Percentiles rank a stretch among this genome's conserved stretches.
These are phyloP conservation scores for Vicugna pacos DNA, from an alignment of 2,113 vertebrate genomes.

Conservation along the genomic window DNA sequence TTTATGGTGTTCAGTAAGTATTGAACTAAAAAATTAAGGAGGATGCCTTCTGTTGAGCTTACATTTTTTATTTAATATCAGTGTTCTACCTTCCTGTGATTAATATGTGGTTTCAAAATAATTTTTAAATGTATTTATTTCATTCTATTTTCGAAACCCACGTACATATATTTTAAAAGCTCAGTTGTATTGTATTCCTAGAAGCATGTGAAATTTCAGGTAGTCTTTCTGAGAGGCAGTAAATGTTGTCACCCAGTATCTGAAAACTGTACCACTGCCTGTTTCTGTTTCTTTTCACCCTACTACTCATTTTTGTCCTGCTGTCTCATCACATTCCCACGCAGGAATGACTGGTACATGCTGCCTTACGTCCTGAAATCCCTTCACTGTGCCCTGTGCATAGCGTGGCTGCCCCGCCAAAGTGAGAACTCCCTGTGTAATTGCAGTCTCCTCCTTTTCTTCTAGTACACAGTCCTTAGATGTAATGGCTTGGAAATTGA, in stretches of 20 bases:
- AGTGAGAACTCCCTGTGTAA: neutral
- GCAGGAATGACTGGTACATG: neutral
- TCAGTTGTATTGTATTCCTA: neutral
- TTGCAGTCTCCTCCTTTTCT: neutral
- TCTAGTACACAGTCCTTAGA: neutral
- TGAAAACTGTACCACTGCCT: neutral
- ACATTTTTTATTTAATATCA: neutral
- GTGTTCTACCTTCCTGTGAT: neutral
- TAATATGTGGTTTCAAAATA: neutral
- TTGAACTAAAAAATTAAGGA: constrained; percentile 17
- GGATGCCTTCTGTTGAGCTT: neutral
- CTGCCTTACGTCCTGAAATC: neutral
- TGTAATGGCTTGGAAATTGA: constrained; percentile 6
- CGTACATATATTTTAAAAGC: neutral
- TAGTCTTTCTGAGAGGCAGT: neutral
- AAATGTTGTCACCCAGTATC: neutral
- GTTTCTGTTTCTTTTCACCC: neutral
- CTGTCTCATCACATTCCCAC: neutral
- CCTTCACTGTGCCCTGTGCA: neutral
- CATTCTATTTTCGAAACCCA: neutral
- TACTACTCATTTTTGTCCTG: neutral
- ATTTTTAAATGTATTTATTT: neutral
- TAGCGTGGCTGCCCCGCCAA: neutral
- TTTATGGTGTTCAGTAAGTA: neutral
- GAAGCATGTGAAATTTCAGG: neutral